Percentiles rank a stretch among this genome's conserved stretches.
Evolutionary conservation across 2,888 invertebrate genomes (phyloP).

Genomic region (Pilophorus perplexus): DNA sequence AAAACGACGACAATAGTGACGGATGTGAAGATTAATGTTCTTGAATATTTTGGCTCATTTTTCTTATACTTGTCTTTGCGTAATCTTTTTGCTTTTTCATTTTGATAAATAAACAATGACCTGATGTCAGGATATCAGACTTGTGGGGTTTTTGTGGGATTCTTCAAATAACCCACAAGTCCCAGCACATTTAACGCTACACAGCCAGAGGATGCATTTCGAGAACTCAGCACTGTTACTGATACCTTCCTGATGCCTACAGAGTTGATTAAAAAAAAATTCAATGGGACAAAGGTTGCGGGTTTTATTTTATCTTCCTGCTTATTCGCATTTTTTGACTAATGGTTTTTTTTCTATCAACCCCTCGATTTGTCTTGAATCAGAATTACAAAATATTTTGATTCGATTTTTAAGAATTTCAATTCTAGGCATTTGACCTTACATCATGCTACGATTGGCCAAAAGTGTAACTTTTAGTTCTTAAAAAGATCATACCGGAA

Average conservation of each 20-base stretch:
- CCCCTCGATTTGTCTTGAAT: too few relatives aligned
- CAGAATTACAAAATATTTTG: too few relatives aligned
- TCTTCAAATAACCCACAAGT: conserved; percentile 8
- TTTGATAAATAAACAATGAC: conserved; percentile 10
- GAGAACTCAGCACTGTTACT: too few relatives aligned
- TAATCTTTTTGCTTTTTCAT: conserved; percentile 9
- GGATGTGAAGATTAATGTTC: neutral
- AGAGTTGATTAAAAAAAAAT: conserved; percentile 4
- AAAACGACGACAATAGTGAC: neutral
- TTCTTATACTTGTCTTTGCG: neutral
- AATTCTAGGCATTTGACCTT: too few relatives aligned
- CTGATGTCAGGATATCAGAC: conserved; percentile 16
- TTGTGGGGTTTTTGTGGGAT: conserved; percentile 20
- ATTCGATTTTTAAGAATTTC: too few relatives aligned
- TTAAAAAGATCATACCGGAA: too few relatives aligned
- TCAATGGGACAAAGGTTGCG: conserved; percentile 1
- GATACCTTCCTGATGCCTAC: too few relatives aligned
- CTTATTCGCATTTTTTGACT: conserved; percentile 8
- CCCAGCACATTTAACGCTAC: conserved; percentile 20
- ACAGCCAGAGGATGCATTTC: conserved; percentile 22
- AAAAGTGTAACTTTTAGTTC: too few relatives aligned
- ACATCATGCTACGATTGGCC: too few relatives aligned
- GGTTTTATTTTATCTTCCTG: conserved; percentile 21
- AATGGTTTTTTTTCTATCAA: conserved; percentile 20
- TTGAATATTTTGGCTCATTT: neutral